A percentile compares a stretch with the other conserved stretches of the same genome.
These are phyloP conservation scores for Leptopilina myrica DNA, from an alignment of 2,888 invertebrate genomes.

Conservation along the genomic window DNA sequence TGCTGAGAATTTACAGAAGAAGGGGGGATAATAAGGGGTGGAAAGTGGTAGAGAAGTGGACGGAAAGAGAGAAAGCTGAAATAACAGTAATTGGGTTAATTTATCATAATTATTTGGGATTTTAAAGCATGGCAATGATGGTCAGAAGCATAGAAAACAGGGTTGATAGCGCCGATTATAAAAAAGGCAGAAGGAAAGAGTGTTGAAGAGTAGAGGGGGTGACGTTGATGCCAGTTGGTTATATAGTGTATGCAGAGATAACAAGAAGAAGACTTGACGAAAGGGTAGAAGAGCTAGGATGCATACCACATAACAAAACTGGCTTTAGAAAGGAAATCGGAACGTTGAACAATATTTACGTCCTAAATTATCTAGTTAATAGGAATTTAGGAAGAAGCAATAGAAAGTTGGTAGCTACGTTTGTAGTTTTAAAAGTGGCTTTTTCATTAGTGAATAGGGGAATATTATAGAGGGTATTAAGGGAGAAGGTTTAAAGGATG, in stretches of 20 bases:
- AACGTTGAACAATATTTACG: constrained; percentile 36
- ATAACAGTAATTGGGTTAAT: no score
- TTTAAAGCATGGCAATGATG: no score
- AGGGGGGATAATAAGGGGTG: no score
- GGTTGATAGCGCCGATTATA: background rate
- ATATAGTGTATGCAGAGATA: background rate
- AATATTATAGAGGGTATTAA: background rate
- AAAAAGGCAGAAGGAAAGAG: background rate
- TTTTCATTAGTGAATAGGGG: background rate
- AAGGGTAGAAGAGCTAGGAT: background rate
- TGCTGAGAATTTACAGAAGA: no score
- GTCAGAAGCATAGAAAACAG: background rate
- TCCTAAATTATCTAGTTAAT: background rate
- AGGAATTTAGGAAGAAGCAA: no score
- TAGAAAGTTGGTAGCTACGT: background rate
- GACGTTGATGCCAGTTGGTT: no score
- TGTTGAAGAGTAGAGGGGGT: background rate
- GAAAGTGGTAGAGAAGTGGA: no score
- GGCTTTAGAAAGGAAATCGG: constrained; percentile 41
- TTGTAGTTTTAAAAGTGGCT: background rate
- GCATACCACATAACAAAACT: no score
- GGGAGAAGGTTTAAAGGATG: background rate
- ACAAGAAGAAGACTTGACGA: background rate
- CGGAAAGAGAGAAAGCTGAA: no score
- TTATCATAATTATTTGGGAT: no score